Percentiles rank a stretch among this genome's conserved stretches.
phyloP scores from a whole-genome alignment of 2,888 invertebrate species.

The Venustoraphidia nigricollis region DNA sequence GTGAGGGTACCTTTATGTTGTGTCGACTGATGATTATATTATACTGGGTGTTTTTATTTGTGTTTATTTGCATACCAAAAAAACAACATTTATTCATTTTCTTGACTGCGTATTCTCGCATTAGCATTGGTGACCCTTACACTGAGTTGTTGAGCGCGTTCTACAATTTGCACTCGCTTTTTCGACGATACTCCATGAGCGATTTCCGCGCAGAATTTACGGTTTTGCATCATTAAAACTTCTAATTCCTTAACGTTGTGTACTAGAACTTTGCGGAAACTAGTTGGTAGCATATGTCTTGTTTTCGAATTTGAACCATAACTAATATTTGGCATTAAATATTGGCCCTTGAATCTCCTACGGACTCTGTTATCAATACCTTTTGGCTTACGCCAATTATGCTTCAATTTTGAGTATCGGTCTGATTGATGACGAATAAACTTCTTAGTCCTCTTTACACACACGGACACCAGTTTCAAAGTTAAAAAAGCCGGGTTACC shows the following conservation, averaged over 20 bases:
- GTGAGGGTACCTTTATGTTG: too few relatives aligned
- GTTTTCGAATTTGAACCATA: constrained; percentile 93
- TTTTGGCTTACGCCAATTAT: constrained; percentile 99
- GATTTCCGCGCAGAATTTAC: constrained; percentile 94
- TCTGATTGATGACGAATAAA: constrained; percentile 98
- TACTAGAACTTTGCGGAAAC: constrained; percentile 90
- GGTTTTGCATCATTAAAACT: constrained; percentile 97
- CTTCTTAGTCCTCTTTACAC: constrained; percentile 94
- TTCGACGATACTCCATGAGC: constrained; percentile 96
- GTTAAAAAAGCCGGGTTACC: too few relatives aligned
- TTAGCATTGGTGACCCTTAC: constrained; percentile 93
- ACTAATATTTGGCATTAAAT: constrained; percentile 98
- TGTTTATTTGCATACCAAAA: constrained; percentile 1
- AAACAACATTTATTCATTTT: constrained; percentile 72
- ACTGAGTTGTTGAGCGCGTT: constrained; percentile 89
- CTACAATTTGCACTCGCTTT: constrained; percentile 91
- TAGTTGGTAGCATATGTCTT: constrained; percentile 93
- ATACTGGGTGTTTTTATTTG: too few relatives aligned
- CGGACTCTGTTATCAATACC: constrained; percentile 99
- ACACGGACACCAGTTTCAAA: too few relatives aligned
- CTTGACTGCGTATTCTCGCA: constrained; percentile 93
- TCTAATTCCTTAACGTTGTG: constrained; percentile 89
- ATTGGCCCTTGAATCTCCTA: constrained; percentile 97
- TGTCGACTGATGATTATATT: too few relatives aligned
- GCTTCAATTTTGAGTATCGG: constrained; percentile 90